phyloP scores from a whole-genome alignment of 2,797 vertebrate species.

The Catharus ustulatus region DNA sequence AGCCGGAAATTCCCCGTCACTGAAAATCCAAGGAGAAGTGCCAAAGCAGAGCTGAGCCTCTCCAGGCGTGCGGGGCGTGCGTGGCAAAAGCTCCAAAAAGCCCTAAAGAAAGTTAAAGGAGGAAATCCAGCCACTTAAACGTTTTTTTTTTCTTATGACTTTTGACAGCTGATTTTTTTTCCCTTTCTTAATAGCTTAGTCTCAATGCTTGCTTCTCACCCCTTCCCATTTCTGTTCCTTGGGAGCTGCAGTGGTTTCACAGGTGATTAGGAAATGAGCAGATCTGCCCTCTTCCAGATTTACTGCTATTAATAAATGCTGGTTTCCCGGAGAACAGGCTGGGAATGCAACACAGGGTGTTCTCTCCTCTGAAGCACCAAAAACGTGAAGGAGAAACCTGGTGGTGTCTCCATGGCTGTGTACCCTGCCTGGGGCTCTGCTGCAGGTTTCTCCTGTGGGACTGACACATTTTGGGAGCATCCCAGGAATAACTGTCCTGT shows the following conservation, averaged over 20 bases:
- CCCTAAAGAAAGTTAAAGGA: conserved; percentile 24
- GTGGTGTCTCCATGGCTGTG: background rate
- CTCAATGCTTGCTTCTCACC: background rate
- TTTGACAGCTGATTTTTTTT: background rate
- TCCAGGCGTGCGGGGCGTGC: background rate
- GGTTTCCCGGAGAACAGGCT: background rate
- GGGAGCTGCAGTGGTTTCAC: background rate
- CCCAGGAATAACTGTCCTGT: background rate
- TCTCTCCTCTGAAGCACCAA: background rate
- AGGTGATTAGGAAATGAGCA: background rate
- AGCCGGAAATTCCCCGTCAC: background rate
- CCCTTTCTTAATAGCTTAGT: background rate
- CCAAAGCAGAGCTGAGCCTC: background rate
- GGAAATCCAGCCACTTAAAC: conserved; percentile 24
- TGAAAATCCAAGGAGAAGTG: background rate
- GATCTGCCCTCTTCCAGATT: background rate
- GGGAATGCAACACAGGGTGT: background rate
- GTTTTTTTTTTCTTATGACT: background rate
- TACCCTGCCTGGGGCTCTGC: background rate
- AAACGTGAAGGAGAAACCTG: fast-evolving
- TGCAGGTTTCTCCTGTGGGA: background rate
- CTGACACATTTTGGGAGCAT: background rate
- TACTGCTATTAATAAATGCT: background rate
- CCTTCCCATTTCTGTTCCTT: background rate
- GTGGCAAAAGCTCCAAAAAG: conserved; percentile 3